Conservation (phyloP, 1,140 invertebrate genomes). For the Hyposmocoma kahamanoa region DNA sequence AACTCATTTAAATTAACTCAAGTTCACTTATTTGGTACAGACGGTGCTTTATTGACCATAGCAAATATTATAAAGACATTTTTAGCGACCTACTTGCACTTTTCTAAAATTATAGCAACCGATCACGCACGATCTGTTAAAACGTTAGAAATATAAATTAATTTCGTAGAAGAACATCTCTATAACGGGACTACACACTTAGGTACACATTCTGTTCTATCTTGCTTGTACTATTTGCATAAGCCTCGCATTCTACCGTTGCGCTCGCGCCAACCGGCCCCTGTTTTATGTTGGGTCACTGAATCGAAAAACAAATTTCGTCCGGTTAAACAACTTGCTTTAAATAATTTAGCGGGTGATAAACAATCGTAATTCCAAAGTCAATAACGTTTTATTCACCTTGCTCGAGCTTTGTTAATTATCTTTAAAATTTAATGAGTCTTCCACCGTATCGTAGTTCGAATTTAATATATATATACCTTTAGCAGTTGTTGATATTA, state of each 20-base stretch:
- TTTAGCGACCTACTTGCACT: background rate
- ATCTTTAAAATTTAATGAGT: no score
- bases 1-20: no score
- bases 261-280: background rate
- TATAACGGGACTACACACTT: background rate
- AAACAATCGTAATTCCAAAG: no score
- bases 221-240: background rate
- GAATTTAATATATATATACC: no score
- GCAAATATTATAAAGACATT: no score
- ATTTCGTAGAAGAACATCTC: background rate
- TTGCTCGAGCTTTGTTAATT: no score
- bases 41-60: no score
- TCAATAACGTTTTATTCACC: no score
- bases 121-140: constrained; percentile 5
- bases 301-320: constrained; percentile 15
- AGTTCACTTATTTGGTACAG: no score
- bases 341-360: no score
- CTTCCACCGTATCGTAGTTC: no score
- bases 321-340: constrained; percentile 21
- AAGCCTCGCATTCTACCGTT: background rate
- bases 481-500: no score
- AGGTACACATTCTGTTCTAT: background rate
- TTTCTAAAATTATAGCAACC: background rate
- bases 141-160: background rate
- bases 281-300: background rate